Evolutionary conservation across 35 echinoderm and acorn worm species (phyloP).

Genomic region (Nesometra sesokonis): DNA sequence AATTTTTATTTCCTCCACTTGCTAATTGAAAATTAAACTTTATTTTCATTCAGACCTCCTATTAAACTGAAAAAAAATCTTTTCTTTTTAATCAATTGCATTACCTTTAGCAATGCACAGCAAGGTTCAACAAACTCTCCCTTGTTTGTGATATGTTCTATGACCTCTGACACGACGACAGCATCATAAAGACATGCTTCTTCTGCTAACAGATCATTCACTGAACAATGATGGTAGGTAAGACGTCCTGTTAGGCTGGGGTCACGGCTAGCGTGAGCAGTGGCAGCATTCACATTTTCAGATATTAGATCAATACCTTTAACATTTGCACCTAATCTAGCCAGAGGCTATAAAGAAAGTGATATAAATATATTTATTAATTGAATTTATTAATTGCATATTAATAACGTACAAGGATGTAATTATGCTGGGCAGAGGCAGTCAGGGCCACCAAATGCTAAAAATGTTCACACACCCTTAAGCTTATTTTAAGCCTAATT

Average conservation of each 20-base stretch:
- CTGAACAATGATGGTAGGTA: constrained; percentile 57
- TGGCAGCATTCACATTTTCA: constrained; percentile 54
- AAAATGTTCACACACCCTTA: neutral
- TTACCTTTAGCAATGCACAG: constrained; percentile 62
- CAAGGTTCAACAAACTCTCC: constrained; percentile 51
- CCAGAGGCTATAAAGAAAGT: constrained; percentile 53
- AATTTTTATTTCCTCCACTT: neutral
- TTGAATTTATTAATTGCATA: neutral
- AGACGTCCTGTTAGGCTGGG: constrained; percentile 33
- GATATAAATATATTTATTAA: neutral
- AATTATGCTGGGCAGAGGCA: too few relatives aligned
- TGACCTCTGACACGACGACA: constrained; percentile 79
- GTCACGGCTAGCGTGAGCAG: constrained; percentile 52
- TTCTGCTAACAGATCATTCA: constrained; percentile 47
- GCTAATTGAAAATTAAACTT: too few relatives aligned
- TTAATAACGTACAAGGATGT: neutral
- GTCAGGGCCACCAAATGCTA: neutral
- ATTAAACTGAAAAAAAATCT: too few relatives aligned
- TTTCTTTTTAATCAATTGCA: too few relatives aligned
- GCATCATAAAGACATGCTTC: constrained; percentile 65
- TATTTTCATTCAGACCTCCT: too few relatives aligned
- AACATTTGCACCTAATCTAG: constrained; percentile 74
- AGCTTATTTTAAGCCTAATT: too few relatives aligned
- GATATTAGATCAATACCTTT: constrained; percentile 76
- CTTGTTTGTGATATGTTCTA: constrained; percentile 76